A percentile compares a stretch with the other conserved stretches of the same genome.
Evolutionary conservation across 2,797 vertebrate species (phyloP).

Genomic region (Lepilemur septentrionalis): DNA sequence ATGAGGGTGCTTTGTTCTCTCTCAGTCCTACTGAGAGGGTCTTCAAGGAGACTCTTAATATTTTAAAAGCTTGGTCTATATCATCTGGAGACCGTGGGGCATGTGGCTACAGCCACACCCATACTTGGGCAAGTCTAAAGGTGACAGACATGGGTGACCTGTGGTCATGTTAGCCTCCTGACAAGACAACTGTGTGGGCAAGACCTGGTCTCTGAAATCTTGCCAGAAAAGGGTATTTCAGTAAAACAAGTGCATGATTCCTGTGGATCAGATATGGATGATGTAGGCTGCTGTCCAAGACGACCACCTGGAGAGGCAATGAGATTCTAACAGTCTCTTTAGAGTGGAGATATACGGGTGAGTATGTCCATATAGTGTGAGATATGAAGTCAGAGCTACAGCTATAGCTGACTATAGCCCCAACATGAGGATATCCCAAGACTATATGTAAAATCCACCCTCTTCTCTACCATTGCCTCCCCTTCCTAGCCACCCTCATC

Average conservation of each 20-base stretch:
- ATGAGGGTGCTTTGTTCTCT: background rate
- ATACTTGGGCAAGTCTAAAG: background rate
- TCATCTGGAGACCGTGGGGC: background rate
- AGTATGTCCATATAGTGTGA: accelerated
- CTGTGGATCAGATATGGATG: background rate
- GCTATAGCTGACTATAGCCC: background rate
- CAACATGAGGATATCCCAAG: background rate
- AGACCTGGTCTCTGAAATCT: background rate
- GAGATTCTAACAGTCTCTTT: background rate
- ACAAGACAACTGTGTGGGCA: accelerated
- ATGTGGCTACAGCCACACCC: background rate
- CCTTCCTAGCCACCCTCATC: background rate
- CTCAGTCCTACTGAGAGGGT: background rate
- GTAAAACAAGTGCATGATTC: background rate
- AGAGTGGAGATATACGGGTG: background rate
- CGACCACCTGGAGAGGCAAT: background rate
- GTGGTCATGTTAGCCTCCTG: background rate
- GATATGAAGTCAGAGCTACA: background rate
- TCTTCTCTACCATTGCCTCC: background rate
- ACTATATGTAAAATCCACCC: background rate
- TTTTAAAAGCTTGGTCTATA: background rate
- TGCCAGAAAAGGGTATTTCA: background rate
- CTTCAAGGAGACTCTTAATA: background rate
- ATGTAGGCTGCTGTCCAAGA: background rate
- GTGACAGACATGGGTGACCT: background rate